These are phyloP conservation scores for Diploptera punctata DNA, from an alignment of 2,888 invertebrate species.

Conservation along the genomic window DNA sequence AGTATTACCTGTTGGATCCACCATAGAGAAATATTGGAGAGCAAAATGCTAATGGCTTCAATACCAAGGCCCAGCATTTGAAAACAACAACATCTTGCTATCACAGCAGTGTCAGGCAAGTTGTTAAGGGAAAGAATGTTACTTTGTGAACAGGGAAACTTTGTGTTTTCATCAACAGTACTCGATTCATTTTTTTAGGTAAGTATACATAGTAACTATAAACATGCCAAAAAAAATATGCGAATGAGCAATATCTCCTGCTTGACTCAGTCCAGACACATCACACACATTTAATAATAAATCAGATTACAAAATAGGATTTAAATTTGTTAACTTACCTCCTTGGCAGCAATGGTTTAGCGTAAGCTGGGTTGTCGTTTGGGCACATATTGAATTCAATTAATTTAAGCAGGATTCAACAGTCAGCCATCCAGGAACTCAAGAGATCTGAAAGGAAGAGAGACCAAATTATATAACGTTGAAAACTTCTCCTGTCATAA, in stretches of 20 bases:
- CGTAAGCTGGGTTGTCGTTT: slow-evolving; percentile 21
- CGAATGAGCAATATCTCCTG: background rate
- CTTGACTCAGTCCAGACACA: too few species aligned
- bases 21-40: too few species aligned
- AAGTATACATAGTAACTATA: background rate
- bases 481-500: too few species aligned
- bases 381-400: slow-evolving; percentile 27
- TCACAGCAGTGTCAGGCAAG: too few species aligned
- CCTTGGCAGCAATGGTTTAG: slow-evolving; percentile 25
- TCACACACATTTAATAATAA: slow-evolving; percentile 19
- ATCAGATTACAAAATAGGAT: background rate
- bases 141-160: background rate
- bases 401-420: background rate
- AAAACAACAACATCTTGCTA: too few species aligned
- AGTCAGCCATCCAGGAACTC: background rate
- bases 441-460: slow-evolving; percentile 1
- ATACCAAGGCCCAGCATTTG: too few species aligned
- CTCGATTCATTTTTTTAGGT: background rate
- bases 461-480: too few species aligned
- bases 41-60: too few species aligned
- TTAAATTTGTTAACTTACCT: slow-evolving; percentile 11
- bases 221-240: background rate
- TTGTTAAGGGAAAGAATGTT: background rate
- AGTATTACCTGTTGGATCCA: too few species aligned
- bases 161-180: too few species aligned